phyloP scores from a whole-genome alignment of 2,888 invertebrate genomes.

The Nebria brevicollis region DNA sequence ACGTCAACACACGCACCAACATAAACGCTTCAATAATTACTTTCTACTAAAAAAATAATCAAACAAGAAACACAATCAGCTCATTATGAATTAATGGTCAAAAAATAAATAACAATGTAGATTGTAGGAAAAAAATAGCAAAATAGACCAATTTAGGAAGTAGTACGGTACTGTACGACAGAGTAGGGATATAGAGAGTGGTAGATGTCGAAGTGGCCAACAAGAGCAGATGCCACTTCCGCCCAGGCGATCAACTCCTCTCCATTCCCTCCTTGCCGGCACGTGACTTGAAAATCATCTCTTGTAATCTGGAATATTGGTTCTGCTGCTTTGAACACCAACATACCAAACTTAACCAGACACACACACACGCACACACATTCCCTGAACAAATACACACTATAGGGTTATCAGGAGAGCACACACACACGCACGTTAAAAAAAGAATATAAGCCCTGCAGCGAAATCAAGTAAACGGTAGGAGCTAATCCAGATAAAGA shows the following conservation, averaged over 20 bases:
- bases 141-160: neutral
- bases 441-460: neutral
- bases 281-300: conserved; percentile 52
- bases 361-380: neutral
- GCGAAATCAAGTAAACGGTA: neutral
- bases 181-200: conserved; percentile 13
- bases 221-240: conserved; percentile 49
- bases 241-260: conserved; percentile 28
- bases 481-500: neutral
- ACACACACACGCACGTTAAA: neutral
- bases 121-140: neutral
- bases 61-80: too few species aligned
- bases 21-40: too few species aligned
- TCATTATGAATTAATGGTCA: too few species aligned
- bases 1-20: neutral
- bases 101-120: too few species aligned
- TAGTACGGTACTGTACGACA: conserved; percentile 4
- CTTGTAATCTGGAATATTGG: conserved; percentile 54
- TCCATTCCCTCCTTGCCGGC: conserved; percentile 29
- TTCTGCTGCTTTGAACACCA: conserved; percentile 36
- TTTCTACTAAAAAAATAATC: too few species aligned
- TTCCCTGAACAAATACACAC: neutral
- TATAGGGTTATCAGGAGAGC: neutral
- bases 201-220: conserved; percentile 48
- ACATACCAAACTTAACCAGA: neutral